Evolutionary conservation across 2,888 invertebrate genomes (phyloP), one percentile per base, ranked within the genome.

Genomic region (Lordiphosa fenestrarum): DNA sequence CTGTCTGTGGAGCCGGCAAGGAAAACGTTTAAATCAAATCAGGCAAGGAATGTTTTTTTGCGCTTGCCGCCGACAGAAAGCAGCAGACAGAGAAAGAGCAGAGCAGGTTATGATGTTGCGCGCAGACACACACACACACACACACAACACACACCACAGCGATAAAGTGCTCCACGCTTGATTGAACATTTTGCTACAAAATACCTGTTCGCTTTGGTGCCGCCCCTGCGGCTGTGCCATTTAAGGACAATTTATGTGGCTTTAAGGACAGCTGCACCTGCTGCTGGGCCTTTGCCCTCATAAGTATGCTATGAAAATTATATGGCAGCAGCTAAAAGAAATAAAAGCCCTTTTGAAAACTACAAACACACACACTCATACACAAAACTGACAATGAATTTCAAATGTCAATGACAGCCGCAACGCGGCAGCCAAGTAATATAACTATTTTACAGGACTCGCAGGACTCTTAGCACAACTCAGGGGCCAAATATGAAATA

Each of bases 11-110:
- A 37, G 30, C 39, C 21, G 55, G 54, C 56, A 61, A 59, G 58
- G 55, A 82, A 66, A 82, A 72, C 77, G 72, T 70, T 77, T 77
- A 77, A 82, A 77, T 77, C 82, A 82, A 82, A 82, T 77, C 80
- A 70, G 61, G 51, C 58, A 50, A 39, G 52, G 52, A 65, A 64
- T 63, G 56, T 63, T 63, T 63, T 62, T 63, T 62, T 56, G 56
- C 37, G 33, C 25, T 25, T 21, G 23, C 25, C 10, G 25, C 40
- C 50, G 48, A 38, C 19, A 12, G 36, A 48, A 40, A 54, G 53
- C 56, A 50, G 55, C 64, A 59, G 64, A 44, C 50, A 59, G 54
- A 50, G 51, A 39, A 33, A 15, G 15, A 15, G 15, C 15, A 15
- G 35, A 57, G 19, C 44, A 66, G 71, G 56, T 61, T 81, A 69